These are phyloP conservation scores for Promerops cafer DNA, from an alignment of 2,113 vertebrate genomes.

Conservation along the genomic window DNA sequence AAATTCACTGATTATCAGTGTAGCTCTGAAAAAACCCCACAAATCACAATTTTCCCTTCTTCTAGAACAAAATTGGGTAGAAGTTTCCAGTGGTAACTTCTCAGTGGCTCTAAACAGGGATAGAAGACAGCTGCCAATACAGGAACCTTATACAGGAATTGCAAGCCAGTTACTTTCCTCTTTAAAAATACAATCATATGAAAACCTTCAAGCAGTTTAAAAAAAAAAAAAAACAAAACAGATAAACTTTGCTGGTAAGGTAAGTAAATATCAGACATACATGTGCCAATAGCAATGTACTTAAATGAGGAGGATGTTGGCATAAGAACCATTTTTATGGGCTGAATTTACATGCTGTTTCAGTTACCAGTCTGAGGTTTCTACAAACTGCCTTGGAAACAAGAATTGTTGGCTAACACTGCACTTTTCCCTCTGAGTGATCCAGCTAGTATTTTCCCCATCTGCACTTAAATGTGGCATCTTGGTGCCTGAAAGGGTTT, in stretches of 20 bases:
- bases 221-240: not conserved
- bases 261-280: not conserved
- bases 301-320: not conserved
- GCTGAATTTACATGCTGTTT: rapidly evolving
- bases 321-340: not conserved
- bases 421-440: not conserved
- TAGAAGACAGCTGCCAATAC: not conserved
- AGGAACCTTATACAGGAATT: not conserved
- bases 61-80: not conserved
- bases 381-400: not conserved
- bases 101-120: not conserved
- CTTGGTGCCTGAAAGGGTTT: not conserved
- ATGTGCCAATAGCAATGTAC: not conserved
- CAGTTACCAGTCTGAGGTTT: not conserved
- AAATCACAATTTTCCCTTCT: not conserved
- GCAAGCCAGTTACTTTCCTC: not conserved
- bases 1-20: not conserved
- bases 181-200: not conserved
- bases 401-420: not conserved
- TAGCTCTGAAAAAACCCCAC: not conserved
- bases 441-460: not conserved
- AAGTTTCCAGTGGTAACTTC: not conserved
- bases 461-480: not conserved
- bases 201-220: not conserved
- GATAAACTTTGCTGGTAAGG: not conserved